These are phyloP conservation scores for Heloderma charlesbogerti DNA, from an alignment of 2,113 vertebrate species.

Conservation along the genomic window DNA sequence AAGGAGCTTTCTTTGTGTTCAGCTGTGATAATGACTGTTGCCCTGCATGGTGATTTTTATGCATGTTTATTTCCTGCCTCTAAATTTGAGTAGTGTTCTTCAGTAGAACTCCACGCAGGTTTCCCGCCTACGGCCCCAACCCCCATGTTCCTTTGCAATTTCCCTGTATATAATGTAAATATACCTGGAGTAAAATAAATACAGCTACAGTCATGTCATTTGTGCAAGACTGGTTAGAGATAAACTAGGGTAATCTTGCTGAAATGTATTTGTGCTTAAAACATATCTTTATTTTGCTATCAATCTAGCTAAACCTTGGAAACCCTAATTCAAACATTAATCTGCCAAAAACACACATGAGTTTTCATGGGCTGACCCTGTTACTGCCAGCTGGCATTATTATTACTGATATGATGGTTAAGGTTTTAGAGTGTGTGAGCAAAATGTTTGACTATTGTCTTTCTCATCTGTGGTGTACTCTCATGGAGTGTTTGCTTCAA, in stretches of 20 bases:
- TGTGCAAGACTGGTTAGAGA: slow-evolving; percentile 52
- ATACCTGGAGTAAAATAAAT: slow-evolving; percentile 50
- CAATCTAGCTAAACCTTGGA: slow-evolving; percentile 47
- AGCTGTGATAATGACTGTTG: neutral
- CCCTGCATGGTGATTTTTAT: slow-evolving; percentile 38
- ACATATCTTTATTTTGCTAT: slow-evolving; percentile 57
- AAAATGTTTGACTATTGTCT: slow-evolving; percentile 1
- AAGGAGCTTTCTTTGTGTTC: slow-evolving; percentile 51
- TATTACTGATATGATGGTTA: slow-evolving; percentile 14
- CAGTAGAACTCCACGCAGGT: slow-evolving; percentile 20
- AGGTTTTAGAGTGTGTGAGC: slow-evolving; percentile 28
- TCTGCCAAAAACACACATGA: slow-evolving; percentile 37
- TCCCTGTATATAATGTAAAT: slow-evolving; percentile 53
- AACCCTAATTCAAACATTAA: slow-evolving; percentile 52
- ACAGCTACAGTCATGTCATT: slow-evolving; percentile 41
- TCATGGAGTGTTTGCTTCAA: neutral
- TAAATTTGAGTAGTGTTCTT: slow-evolving; percentile 39
- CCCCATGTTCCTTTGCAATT: neutral
- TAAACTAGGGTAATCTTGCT: slow-evolving; percentile 54
- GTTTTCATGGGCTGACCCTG: slow-evolving; percentile 42
- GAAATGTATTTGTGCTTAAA: slow-evolving; percentile 58
- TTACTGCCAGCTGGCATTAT: slow-evolving; percentile 45
- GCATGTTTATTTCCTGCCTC: slow-evolving; percentile 38
- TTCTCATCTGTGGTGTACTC: slow-evolving; percentile 20
- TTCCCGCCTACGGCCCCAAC: neutral